Percentiles rank a stretch among this genome's conserved stretches.
Evolutionary conservation across 1,140 invertebrate genomes (phyloP).

Genomic region (Camponotus vicinus): DNA sequence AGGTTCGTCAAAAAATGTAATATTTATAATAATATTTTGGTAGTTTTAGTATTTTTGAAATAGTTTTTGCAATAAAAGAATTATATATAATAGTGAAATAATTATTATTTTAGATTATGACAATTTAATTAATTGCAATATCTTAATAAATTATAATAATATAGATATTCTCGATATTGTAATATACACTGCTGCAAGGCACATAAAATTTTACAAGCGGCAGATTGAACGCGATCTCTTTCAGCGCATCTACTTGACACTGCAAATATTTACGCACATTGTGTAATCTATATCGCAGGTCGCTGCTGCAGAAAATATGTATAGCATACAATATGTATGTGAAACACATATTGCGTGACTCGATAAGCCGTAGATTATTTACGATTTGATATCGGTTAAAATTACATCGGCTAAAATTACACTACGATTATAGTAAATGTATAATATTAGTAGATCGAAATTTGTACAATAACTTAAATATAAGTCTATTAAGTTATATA

Average conservation of each 20-base stretch:
- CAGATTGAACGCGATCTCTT: conserved; percentile 19
- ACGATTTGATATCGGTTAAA: conserved; percentile 19
- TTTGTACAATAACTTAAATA: neutral
- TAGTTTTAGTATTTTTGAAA: neutral
- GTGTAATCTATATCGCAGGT: neutral
- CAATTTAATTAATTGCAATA: conserved; percentile 11
- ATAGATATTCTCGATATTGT: neutral
- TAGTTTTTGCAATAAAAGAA: neutral
- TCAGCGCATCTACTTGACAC: conserved; percentile 29
- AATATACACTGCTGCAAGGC: no score
- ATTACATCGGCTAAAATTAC: conserved; percentile 20
- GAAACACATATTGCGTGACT: conserved; percentile 22
- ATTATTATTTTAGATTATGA: neutral
- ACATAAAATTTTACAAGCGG: neutral
- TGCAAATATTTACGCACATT: conserved; percentile 44
- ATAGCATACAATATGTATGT: neutral
- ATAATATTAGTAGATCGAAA: neutral
- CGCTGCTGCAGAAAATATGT: conserved; percentile 17
- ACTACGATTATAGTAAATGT: neutral
- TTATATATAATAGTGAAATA: neutral
- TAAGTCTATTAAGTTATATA: neutral
- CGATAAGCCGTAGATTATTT: neutral
- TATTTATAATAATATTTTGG: neutral
- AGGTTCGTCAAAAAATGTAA: neutral
- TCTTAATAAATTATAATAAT: neutral